phyloP scores from a whole-genome alignment of 2,888 invertebrate species.

The Criorhina ranunculi region DNA sequence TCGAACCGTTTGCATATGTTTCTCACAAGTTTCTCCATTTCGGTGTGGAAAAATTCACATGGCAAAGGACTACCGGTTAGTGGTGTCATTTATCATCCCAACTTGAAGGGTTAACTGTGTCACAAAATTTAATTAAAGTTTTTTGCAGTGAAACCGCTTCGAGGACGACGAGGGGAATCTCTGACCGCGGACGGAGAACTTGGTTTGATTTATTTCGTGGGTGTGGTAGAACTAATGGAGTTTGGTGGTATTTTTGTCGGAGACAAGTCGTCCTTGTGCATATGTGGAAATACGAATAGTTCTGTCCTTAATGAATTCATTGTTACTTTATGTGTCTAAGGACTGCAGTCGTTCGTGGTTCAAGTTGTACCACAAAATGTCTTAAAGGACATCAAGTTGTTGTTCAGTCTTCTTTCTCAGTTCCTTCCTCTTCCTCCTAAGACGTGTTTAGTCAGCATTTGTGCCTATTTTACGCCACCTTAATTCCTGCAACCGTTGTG shows the following conservation, averaged over 20 bases:
- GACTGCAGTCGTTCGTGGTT: no score
- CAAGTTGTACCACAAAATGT: no score
- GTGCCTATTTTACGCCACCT: no score
- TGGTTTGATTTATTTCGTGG: constrained; percentile 35
- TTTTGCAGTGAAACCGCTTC: constrained; percentile 8
- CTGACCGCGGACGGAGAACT: constrained; percentile 37
- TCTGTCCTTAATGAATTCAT: no score
- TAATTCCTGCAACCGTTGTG: no score
- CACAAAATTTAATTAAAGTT: constrained; percentile 56
- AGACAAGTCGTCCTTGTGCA: no score
- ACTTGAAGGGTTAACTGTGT: constrained; percentile 50
- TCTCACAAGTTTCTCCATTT: background rate
- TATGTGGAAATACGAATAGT: no score
- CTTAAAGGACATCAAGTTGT: no score
- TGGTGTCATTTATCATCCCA: constrained; percentile 46
- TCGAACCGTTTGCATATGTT: constrained; percentile 30
- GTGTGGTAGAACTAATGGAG: constrained; percentile 26
- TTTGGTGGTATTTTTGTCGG: constrained; percentile 14
- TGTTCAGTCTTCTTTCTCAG: no score
- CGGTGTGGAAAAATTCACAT: constrained; percentile 1
- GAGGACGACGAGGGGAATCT: background rate
- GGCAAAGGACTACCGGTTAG: constrained; percentile 15
- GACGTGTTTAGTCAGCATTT: no score
- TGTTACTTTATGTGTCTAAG: no score
- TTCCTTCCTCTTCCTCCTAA: no score